These are phyloP conservation scores for Phalloptychus januarius DNA, from an alignment of 2,797 vertebrate genomes.

Conservation along the genomic window DNA sequence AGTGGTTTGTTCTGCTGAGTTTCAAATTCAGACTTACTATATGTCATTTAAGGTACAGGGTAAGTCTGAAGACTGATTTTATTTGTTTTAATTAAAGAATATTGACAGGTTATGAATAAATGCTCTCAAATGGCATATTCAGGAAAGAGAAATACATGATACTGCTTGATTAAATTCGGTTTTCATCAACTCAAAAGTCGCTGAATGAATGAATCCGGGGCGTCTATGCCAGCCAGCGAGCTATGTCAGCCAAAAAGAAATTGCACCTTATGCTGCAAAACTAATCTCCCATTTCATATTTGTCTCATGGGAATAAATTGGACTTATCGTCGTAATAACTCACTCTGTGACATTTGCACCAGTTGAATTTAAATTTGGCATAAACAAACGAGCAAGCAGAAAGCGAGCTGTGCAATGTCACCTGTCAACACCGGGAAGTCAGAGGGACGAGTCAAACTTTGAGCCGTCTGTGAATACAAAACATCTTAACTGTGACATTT, in stretches of 20 bases:
- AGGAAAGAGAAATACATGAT: background rate
- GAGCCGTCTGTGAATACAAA: slow-evolving; percentile 22
- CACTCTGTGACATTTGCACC: slow-evolving; percentile 28
- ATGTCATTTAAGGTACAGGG: background rate
- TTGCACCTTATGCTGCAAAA: slow-evolving; percentile 16
- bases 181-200: background rate
- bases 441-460: slow-evolving; percentile 16
- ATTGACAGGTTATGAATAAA: background rate
- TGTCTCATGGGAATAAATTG: slow-evolving; percentile 25
- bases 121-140: background rate
- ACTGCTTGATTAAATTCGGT: background rate
- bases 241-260: slow-evolving; percentile 3
- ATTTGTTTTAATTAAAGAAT: background rate
- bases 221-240: slow-evolving; percentile 19
- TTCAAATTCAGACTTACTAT: background rate
- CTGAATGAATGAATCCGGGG: background rate
- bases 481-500: slow-evolving; percentile 21
- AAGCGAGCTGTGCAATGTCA: slow-evolving; percentile 27
- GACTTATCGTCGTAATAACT: slow-evolving; percentile 36
- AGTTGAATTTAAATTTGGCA: slow-evolving; percentile 26
- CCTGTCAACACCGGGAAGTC: slow-evolving; percentile 33
- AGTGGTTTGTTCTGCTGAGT: background rate
- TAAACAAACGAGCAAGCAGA: slow-evolving; percentile 34
- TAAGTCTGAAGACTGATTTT: background rate
- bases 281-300: slow-evolving; percentile 11